Base-by-base conservation (phyloP, 2,113 vertebrate species). In the Labeo rohita region DNA sequence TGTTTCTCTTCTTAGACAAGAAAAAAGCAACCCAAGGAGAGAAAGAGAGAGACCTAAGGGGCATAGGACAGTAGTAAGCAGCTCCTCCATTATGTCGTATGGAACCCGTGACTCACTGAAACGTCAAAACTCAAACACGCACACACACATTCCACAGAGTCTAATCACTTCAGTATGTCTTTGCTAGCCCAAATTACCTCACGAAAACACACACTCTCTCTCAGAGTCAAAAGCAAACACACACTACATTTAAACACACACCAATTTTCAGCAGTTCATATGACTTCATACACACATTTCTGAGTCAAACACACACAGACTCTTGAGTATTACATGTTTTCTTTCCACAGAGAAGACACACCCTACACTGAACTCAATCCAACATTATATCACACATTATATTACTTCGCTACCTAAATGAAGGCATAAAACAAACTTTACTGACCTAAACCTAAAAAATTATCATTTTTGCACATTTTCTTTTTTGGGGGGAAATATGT, bases 151-250 rank as follows among this genome's bases (percentile, higher is more conserved):
- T 50, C 61, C 79, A 65, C 56, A 65, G 59, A 66, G 79, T 81
- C 61, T 50, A 81, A 81, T 81, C 61, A 50, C 43, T 81, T 81
- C 23, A 81, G 61, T 65, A 50, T 66, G 61, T 65, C n/a, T 65
- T 49, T n/a, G 59, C 54, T 76, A 68, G 9, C n/a, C 54, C 36
- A 45, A 61, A 80, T 80, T 12, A 80, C 21, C 61, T 81, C 61
- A 50, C 3, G 47, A 13, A 81, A 63, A 81, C 23, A 80, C 77
- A 75, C 23, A 56, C 18, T n/a, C 36, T 36, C n/a, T 49, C n/a
- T 52, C 47, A 56, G 15, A 73, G 68, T 54, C 83, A 23, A 39
- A 73, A 8, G 9, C 68, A 43, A 18, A 80, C 76, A 28, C 56
- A 56, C 47, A 47, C 45, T 61, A 18, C 28, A 39, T 68, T 68